Percentiles rank a stretch among this genome's conserved stretches.
Evolutionary conservation across 2,888 invertebrate genomes (phyloP).

Genomic region (Macropis europaea): DNA sequence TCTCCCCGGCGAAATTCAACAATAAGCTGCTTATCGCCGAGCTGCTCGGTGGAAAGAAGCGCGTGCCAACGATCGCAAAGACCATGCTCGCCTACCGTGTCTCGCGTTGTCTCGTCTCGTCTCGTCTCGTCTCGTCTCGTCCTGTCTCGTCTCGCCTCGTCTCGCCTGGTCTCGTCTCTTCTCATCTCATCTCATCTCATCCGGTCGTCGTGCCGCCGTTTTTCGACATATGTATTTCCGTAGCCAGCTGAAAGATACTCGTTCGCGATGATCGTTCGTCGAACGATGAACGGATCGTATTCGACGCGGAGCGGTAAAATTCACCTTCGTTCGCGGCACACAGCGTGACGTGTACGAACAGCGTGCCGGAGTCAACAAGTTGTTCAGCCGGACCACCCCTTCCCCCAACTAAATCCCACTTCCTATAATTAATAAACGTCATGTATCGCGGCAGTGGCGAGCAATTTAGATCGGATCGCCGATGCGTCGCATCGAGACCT

Average conservation of each 20-base stretch:
- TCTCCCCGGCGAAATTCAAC: constrained; percentile 42
- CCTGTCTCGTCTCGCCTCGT: too few relatives aligned
- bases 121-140: too few relatives aligned
- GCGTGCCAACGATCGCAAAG: neutral
- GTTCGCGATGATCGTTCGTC: neutral
- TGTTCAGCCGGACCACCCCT: constrained; percentile 65
- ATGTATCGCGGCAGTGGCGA: constrained; percentile 62
- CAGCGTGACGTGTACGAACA: constrained; percentile 51
- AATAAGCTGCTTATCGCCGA: constrained; percentile 39
- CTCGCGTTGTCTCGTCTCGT: too few relatives aligned
- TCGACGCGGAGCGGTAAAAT: constrained; percentile 28
- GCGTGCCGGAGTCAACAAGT: constrained; percentile 68
- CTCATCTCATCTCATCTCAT: too few relatives aligned
- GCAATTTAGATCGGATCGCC: constrained; percentile 61
- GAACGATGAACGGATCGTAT: constrained; percentile 1
- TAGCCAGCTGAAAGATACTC: too few relatives aligned
- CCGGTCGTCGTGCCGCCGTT: too few relatives aligned
- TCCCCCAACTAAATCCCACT: constrained; percentile 68
- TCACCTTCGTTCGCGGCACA: constrained; percentile 31
- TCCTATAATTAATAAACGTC: constrained; percentile 71
- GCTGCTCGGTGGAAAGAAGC: constrained; percentile 28
- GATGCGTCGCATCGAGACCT: constrained; percentile 54
- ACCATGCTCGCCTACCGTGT: neutral
- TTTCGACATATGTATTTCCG: too few relatives aligned
- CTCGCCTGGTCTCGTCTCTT: too few relatives aligned